Evolutionary conservation across 2,888 invertebrate species (phyloP), one percentile per base, ranked within the genome.

Genomic region (Dynastes maya): DNA sequence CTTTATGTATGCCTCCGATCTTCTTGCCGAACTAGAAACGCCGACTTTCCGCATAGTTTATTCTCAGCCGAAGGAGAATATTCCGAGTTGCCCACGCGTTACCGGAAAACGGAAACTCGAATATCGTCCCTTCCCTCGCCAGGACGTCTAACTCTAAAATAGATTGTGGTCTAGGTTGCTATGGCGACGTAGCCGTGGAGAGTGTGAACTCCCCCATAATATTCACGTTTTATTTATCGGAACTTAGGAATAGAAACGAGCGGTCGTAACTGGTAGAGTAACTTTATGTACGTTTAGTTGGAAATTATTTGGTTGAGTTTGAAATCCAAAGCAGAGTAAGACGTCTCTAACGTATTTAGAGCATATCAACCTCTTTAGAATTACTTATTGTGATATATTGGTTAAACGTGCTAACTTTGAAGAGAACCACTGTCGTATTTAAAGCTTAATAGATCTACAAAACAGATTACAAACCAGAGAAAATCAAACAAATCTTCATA

Each of bases 181-280:
- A 68, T 68, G 45, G 45, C 13, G 22, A 68, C 68, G 68, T 40
- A 4, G 51, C 45, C 8, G 22, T 2, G 5, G 45, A 49, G 68
- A 32, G 40, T 13, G 68, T 8, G 22, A 9, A 40, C 51, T 13
- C 65, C 27, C 65, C n/a, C 45, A 22, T 51, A 16, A 68, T 51
- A 51, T 68, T 68, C 68, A 3, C 45, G 8, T 68, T 68, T 68
- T 68, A 68, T 68, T 68, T 68, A 68, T 68, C 68, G 68, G 22
- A 45, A 45, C 45, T 65, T 29, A n/a, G n/a, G n/a, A 65, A 4
- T 65, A 37, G 40, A 65, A 37, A 40, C 27, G 65, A 6, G n/a
- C 65, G n/a, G n/a, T 37, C 6, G 40, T 27, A 65, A 65, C n/a
- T 32, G 6, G n/a, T n/a, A 16, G 32, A 65, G 61, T 22, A 27